Evolutionary conservation across 2,888 invertebrate species (phyloP), one percentile per base, ranked within the genome.

Genomic region (Corbicula japonica): DNA sequence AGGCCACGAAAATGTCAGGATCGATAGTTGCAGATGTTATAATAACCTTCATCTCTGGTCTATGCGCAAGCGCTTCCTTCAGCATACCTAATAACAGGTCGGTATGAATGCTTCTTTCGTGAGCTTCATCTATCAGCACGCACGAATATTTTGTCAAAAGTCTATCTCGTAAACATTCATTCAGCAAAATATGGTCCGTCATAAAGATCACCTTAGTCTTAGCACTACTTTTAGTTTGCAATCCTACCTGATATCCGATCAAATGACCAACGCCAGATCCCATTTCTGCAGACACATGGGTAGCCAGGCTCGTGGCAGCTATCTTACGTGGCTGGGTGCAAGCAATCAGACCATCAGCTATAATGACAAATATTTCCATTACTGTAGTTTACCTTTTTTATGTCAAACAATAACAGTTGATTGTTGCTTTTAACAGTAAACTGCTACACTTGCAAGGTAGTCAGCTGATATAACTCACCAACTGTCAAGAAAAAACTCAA

Each of bases 291-390:
- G 92, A 88, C 0, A 94, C 93, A 34, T 89, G 89, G n/a, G 86
- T 86, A 0, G 93, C 93, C 23, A 94, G 84, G 38, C 90, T 90
- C 15, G 89, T 82, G 0, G 93, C 93, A n/a, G 93, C 93, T 35
- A 93, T 91, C 84, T 92, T 93, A 52, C 93, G 71, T 2, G 94
- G 94, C 72, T 94, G 93, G 0, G 93, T 93, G 75, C 93, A 93
- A 2, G 91, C 91, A 34, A 92, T 90, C 35, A 84, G 48, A 1
- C 91, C 90, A 1, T 85, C 56, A 3, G 84, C 78, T 80, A 61
- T 18, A 66, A 54, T n/a, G n/a, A n/a, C n/a, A n/a, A n/a, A n/a
- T n/a, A n/a, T n/a, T n/a, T n/a, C n/a, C n/a, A n/a, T n/a, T n/a
- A n/a, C n/a, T n/a, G n/a, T n/a, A n/a, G n/a, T n/a, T n/a, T n/a